phyloP scores from a whole-genome alignment of 2,888 invertebrate species.

The Oeneis ivallda region DNA sequence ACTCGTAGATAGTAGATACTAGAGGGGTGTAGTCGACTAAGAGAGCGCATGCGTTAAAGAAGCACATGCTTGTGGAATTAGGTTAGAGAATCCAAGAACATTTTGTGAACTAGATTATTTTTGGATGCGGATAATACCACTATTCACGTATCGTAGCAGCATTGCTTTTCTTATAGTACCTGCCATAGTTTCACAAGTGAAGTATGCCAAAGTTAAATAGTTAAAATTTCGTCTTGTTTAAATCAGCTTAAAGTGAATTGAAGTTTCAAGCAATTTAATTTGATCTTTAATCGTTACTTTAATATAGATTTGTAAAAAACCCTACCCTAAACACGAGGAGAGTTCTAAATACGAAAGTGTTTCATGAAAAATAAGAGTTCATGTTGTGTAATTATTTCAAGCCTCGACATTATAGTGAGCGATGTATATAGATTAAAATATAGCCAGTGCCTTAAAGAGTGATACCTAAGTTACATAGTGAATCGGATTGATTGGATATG shows the following conservation, averaged over 20 bases:
- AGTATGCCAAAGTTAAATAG: background rate
- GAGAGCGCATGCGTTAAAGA: conserved; percentile 44
- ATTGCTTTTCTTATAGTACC: background rate
- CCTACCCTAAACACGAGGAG: background rate
- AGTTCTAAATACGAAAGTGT: background rate
- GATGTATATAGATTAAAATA: background rate
- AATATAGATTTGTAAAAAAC: background rate
- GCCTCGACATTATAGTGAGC: background rate
- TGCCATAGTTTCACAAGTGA: background rate
- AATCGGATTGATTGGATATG: background rate
- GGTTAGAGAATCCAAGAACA: conserved; percentile 29
- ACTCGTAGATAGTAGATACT: background rate
- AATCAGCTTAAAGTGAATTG: too few species aligned
- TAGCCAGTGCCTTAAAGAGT: conserved; percentile 5
- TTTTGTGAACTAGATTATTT: conserved; percentile 33
- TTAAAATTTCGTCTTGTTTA: background rate
- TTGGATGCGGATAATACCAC: conserved; percentile 33
- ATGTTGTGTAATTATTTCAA: background rate
- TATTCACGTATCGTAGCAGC: background rate
- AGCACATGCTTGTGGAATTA: conserved; percentile 28
- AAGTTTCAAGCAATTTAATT: background rate
- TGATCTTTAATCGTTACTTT: background rate
- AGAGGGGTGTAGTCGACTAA: conserved; percentile 51
- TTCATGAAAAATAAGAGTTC: too few species aligned
- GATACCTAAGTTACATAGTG: background rate